Percentiles rank a stretch among this genome's conserved stretches.
Evolutionary conservation across 2,888 invertebrate genomes (phyloP).

Genomic region (Biston stratarius): DNA sequence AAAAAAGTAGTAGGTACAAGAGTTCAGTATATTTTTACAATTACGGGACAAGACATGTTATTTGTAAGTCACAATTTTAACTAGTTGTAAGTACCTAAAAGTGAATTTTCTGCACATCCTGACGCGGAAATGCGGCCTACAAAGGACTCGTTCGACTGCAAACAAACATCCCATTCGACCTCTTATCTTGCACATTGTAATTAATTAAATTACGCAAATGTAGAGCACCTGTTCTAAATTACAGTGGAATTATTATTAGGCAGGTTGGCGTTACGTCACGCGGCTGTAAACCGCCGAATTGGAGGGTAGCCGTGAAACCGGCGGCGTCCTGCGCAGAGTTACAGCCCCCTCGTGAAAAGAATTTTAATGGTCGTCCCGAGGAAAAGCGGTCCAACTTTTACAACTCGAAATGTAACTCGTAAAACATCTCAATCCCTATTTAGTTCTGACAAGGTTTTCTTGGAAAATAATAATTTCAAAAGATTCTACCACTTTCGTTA

Average conservation of each 20-base stretch:
- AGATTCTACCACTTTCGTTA: background rate
- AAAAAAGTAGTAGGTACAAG: too few relatives aligned
- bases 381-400: slow-evolving; percentile 42
- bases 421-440: slow-evolving; percentile 46
- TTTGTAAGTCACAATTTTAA: background rate
- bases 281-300: slow-evolving; percentile 46
- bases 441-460: slow-evolving; percentile 28
- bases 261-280: slow-evolving; percentile 46
- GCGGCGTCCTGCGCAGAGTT: slow-evolving; percentile 46
- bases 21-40: too few relatives aligned
- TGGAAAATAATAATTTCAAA: slow-evolving; percentile 11
- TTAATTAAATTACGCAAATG: slow-evolving; percentile 44
- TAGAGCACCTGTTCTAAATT: slow-evolving; percentile 48
- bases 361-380: slow-evolving; percentile 56
- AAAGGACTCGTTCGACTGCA: slow-evolving; percentile 11
- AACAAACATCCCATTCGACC: slow-evolving; percentile 9
- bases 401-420: slow-evolving; percentile 42
- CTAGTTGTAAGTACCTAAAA: background rate
- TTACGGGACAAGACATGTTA: too few relatives aligned
- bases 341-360: slow-evolving; percentile 53
- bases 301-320: slow-evolving; percentile 41
- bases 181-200: slow-evolving; percentile 27
- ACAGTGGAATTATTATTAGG: slow-evolving; percentile 49
- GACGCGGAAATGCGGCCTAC: slow-evolving; percentile 9
- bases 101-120: background rate